Evolutionary conservation across 2,888 invertebrate species (phyloP).

Genomic region (Calameuta filiformis): DNA sequence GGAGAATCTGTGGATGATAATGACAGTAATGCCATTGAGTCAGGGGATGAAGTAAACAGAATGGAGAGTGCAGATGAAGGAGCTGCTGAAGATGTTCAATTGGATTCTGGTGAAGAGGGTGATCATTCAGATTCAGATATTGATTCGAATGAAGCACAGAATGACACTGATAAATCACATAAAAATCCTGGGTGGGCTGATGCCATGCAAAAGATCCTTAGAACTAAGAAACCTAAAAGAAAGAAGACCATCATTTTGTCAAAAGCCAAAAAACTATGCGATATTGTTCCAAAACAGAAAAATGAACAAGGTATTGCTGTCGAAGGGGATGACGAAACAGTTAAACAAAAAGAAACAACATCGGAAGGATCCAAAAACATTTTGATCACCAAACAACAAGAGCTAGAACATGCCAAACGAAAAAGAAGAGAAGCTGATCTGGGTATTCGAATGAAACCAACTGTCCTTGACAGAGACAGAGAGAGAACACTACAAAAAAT

Average conservation of each 20-base stretch:
- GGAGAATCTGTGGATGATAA: constrained; percentile 11
- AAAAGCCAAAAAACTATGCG: constrained; percentile 80
- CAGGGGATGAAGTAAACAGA: constrained; percentile 7
- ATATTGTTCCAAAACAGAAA: constrained; percentile 67
- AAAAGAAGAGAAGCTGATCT: constrained; percentile 71
- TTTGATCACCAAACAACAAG: constrained; percentile 49
- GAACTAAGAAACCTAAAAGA: constrained; percentile 78
- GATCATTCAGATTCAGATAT: constrained; percentile 24
- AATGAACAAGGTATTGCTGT: constrained; percentile 67
- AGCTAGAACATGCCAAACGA: constrained; percentile 51
- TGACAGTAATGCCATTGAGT: constrained; percentile 2
- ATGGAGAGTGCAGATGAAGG: constrained; percentile 30
- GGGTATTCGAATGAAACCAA: constrained; percentile 80
- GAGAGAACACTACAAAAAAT: constrained; percentile 84
- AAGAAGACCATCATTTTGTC: constrained; percentile 82
- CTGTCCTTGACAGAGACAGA: constrained; percentile 78
- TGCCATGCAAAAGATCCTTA: constrained; percentile 83
- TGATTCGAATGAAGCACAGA: not conserved
- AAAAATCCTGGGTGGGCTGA: constrained; percentile 84
- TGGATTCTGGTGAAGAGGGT: constrained; percentile 56
- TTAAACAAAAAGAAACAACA: constrained; percentile 66
- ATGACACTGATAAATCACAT: constrained; percentile 20
- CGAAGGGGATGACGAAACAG: constrained; percentile 68
- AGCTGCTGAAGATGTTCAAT: constrained; percentile 41
- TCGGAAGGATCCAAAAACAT: constrained; percentile 45